phyloP scores from a whole-genome alignment of 2,113 vertebrate species.

The Pao palembangensis region DNA sequence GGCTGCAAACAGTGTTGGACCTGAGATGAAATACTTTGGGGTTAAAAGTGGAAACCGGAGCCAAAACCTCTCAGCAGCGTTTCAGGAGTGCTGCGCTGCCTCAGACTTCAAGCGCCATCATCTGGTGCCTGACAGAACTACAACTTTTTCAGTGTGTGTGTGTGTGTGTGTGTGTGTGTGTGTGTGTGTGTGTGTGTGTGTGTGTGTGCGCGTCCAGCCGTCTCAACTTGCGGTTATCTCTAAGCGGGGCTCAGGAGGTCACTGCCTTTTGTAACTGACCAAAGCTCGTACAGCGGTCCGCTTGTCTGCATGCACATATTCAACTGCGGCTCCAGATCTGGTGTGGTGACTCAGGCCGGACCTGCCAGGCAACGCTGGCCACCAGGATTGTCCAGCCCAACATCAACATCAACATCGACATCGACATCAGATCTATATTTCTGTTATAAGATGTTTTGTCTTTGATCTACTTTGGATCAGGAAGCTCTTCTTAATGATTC shows the following conservation, averaged over 20 bases:
- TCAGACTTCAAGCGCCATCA: conserved; percentile 62
- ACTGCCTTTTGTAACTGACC: conserved; percentile 19
- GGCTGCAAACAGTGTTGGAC: too few species aligned
- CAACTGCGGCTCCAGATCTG: conserved; percentile 36
- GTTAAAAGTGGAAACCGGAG: background rate
- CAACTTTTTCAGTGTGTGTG: conserved; percentile 12
- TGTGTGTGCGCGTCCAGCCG: conserved; percentile 9
- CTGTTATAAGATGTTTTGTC: background rate
- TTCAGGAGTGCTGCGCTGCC: conserved; percentile 8
- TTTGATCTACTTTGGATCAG: background rate
- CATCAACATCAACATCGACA: too few species aligned
- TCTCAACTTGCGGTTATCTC: conserved; percentile 43
- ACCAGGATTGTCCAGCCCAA: conserved; percentile 7
- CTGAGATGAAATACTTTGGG: background rate
- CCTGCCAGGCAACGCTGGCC: conserved; percentile 38
- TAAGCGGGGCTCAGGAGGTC: conserved; percentile 52
- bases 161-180: conserved; percentile 19
- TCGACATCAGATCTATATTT: too few species aligned
- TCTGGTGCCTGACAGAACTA: conserved; percentile 51
- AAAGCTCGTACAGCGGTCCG: conserved; percentile 22
- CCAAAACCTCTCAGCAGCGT: background rate
- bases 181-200: conserved; percentile 7
- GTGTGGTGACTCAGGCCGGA: conserved; percentile 35
- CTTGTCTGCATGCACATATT: conserved; percentile 24
- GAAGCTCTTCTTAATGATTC: background rate